These are phyloP conservation scores for Heterohyrax brucei DNA, from an alignment of 2,797 vertebrate genomes.

Conservation along the genomic window DNA sequence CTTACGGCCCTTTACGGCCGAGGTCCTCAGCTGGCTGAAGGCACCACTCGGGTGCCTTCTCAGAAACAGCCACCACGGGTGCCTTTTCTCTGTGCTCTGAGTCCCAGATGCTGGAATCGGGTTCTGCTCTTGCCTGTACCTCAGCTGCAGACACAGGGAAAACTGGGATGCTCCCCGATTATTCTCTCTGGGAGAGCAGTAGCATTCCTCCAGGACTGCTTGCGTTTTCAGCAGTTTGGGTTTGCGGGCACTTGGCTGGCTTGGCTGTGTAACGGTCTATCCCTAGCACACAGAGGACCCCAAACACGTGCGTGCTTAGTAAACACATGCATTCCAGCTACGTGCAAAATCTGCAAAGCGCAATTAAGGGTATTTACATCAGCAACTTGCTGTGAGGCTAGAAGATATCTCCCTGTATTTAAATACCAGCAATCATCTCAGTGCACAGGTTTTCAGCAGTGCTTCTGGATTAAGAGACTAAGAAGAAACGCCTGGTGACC, in stretches of 20 bases:
- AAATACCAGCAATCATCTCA: too few relatives aligned
- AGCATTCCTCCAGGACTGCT: background rate
- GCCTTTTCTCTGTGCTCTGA: background rate
- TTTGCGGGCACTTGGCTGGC: too few relatives aligned
- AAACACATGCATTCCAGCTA: background rate
- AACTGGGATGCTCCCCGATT: background rate
- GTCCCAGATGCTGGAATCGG: background rate
- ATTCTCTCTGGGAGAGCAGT: background rate
- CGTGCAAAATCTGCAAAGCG: background rate
- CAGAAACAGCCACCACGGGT: background rate
- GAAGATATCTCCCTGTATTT: too few relatives aligned
- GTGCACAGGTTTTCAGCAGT: too few relatives aligned
- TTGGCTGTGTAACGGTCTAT: background rate
- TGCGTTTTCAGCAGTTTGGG: background rate
- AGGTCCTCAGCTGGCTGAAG: background rate
- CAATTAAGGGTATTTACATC: background rate
- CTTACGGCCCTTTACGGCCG: background rate
- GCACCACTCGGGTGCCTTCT: background rate
- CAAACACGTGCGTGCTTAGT: background rate
- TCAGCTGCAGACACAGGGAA: background rate
- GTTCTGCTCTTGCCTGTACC: background rate
- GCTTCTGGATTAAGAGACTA: too few relatives aligned
- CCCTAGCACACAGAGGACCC: background rate
- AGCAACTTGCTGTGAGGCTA: too few relatives aligned
- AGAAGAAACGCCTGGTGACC: too few relatives aligned